A percentile compares a stretch with the other conserved stretches of the same genome.
Conservation (phyloP, 2,888 invertebrate genomes). For the Xanthostigma xanthostigma region DNA sequence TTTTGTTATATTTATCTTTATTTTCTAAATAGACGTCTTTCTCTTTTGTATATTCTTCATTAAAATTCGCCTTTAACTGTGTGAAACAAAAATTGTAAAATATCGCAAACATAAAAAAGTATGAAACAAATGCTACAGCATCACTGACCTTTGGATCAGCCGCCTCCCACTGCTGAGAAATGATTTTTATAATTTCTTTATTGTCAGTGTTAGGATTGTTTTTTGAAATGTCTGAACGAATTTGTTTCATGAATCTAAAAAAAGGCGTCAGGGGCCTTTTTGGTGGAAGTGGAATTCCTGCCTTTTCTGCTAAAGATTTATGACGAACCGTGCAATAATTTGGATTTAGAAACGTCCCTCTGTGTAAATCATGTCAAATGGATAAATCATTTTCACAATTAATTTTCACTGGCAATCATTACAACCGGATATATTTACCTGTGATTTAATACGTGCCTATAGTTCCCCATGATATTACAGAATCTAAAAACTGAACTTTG, state of each 20-base stretch:
- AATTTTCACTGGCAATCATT: too few species aligned
- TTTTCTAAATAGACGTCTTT: constrained; percentile 39
- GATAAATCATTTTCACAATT: too few species aligned
- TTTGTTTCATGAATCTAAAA: constrained; percentile 46
- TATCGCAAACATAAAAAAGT: too few species aligned
- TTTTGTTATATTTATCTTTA: constrained; percentile 42
- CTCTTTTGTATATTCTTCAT: constrained; percentile 44
- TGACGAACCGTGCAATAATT: neutral
- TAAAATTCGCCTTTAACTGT: constrained; percentile 28
- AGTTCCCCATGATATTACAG: constrained; percentile 10
- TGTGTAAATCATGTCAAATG: too few species aligned
- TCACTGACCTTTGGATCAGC: constrained; percentile 30
- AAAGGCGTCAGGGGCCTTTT: constrained; percentile 57
- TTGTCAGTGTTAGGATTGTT: constrained; percentile 42
- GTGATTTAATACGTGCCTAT: constrained; percentile 9
- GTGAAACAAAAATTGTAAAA: too few species aligned
- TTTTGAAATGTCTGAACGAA: constrained; percentile 38
- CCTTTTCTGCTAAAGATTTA: constrained; percentile 23
- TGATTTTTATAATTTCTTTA: constrained; percentile 36
- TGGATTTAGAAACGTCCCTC: too few species aligned
- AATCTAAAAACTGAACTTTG: constrained; percentile 10
- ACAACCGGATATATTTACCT: constrained; percentile 4
- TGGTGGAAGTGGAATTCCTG: constrained; percentile 52
- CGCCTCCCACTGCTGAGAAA: constrained; percentile 47
- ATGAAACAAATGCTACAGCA: neutral